Base-by-base conservation (phyloP, 2,797 vertebrate genomes). In the Amphiprion clarkii region DNA sequence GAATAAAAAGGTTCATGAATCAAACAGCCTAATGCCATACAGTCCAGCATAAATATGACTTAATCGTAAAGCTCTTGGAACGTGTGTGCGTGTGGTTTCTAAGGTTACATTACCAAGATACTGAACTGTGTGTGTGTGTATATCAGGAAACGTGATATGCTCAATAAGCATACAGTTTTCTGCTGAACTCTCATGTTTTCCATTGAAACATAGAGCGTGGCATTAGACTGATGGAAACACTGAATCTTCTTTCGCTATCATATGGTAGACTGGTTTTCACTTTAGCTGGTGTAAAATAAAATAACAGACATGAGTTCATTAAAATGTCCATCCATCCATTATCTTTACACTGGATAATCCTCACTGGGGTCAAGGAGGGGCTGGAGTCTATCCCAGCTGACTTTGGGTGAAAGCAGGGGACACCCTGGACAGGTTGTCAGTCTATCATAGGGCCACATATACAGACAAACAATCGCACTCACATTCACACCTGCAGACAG, bases 61-160 rank as follows among this genome's bases (percentile, higher is more conserved):
- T 0, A 56, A 14, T 60, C 39, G 39, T 60, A 57, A 57, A 33
- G 17, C 36, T 54, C 12, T 12, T 39, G 61, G 19, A 27, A 53
- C 6, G n/a, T 29, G 57, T 76, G 44, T 13, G 19, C 27, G 56
- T 75, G 40, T 14, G 70, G 23, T 74, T 71, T 70, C 36, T 31
- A 5, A 62, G 33, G 42, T n/a, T 44, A 11, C 21, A 71, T 79
- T 77, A 57, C 59, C 71, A n/a, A 6, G 71, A 72, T 70, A 71
- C 72, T 27, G 62, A 3, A 10, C 2, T 42, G 14, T 52, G 48
- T 62, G 31, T 54, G 23, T 44, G 12, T 58, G 29, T 61, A 60
- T 17, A 1, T 46, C 19, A 46, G 44, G 68, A 69, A 48, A 42
- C 33, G 6, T 44, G 57, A 27, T 27, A 21, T 40, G 11, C 16